These are phyloP conservation scores for Tyrannus savana DNA, from an alignment of 2,113 vertebrate species.

Conservation along the genomic window DNA sequence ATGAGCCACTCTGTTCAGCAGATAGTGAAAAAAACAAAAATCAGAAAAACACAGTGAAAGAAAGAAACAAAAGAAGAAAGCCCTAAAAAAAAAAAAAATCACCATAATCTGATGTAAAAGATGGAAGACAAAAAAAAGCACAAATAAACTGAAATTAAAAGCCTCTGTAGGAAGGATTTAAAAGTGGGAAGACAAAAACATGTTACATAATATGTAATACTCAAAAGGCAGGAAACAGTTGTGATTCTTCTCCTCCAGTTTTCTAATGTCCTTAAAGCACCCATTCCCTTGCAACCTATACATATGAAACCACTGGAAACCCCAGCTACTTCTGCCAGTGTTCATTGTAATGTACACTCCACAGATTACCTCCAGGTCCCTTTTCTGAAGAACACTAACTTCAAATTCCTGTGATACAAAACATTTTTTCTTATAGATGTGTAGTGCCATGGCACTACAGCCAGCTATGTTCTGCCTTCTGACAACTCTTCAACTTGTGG, in stretches of 20 bases:
- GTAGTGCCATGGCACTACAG: neutral
- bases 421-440: neutral
- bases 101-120: neutral
- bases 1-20: neutral
- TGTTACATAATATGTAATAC: neutral
- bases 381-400: neutral
- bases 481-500: neutral
- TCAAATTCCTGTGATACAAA: neutral
- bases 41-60: neutral
- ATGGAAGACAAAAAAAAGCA: neutral
- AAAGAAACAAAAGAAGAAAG: neutral
- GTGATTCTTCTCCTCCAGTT: neutral
- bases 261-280: neutral
- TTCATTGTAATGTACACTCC: neutral
- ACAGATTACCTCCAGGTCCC: neutral
- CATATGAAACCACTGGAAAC: neutral
- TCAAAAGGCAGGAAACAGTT: neutral
- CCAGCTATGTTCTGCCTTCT: neutral
- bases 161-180: neutral
- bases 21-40: conserved; percentile 10
- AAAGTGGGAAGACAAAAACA: neutral
- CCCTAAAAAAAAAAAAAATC: neutral
- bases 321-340: neutral
- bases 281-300: neutral
- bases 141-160: neutral